Evolutionary conservation across 2,113 vertebrate species (phyloP).

Genomic region (Aegithalos caudatus): DNA sequence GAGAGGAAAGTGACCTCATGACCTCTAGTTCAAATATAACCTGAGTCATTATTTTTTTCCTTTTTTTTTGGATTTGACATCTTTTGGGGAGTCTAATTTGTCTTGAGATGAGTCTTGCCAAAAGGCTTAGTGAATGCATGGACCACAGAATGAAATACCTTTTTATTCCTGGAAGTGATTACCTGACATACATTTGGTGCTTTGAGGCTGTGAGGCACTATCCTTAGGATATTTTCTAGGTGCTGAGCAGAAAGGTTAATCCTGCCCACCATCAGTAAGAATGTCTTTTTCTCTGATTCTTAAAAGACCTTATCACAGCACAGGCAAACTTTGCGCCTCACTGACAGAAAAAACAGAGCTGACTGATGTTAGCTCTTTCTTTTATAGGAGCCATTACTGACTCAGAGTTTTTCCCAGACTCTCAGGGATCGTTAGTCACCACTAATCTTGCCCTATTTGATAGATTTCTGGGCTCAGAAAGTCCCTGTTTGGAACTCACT

Average conservation of each 20-base stretch:
- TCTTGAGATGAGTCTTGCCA: not conserved
- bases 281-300: not conserved
- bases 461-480: conserved; percentile 21
- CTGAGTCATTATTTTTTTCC: not conserved
- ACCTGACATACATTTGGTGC: not conserved
- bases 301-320: not conserved
- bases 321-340: not conserved
- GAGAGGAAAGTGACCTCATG: not conserved
- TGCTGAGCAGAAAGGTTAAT: not conserved
- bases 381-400: not conserved
- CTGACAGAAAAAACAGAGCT: not conserved
- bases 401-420: not conserved
- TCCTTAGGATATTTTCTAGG: not conserved
- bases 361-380: not conserved
- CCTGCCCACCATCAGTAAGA: not conserved
- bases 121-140: not conserved
- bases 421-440: not conserved
- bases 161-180: not conserved
- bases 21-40: not conserved
- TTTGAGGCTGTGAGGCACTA: not conserved
- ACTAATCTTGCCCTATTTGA: not conserved
- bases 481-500: conserved; percentile 24
- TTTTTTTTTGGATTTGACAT: not conserved
- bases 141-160: not conserved
- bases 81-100: not conserved